Evolutionary conservation across 2,888 invertebrate genomes (phyloP).

Genomic region (Therioaphis trifolii): DNA sequence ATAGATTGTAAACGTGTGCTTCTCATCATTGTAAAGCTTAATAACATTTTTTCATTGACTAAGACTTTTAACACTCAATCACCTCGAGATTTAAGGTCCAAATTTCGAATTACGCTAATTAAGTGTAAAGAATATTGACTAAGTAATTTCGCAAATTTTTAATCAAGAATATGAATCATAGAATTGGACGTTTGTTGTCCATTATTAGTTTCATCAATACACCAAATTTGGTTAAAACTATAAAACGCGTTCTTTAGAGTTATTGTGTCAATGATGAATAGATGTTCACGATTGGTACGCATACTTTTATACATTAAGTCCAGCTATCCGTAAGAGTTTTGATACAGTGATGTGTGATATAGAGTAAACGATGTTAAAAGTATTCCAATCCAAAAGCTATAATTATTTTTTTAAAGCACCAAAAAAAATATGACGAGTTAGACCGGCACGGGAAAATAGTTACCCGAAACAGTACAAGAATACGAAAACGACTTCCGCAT

Average conservation of each 20-base stretch:
- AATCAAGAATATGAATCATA: background rate
- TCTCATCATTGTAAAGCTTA: background rate
- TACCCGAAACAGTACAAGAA: background rate
- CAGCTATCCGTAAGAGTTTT: background rate
- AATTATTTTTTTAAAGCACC: slow-evolving; percentile 10
- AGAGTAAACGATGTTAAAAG: background rate
- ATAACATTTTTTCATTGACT: background rate
- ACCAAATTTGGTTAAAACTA: slow-evolving; percentile 27
- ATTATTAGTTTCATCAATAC: too few relatives aligned
- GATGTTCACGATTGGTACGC: too few relatives aligned
- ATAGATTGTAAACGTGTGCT: background rate
- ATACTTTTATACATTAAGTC: background rate
- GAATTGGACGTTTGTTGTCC: slow-evolving; percentile 11
- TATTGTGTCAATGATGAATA: slow-evolving; percentile 12
- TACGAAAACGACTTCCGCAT: slow-evolving; percentile 9
- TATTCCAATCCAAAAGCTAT: background rate
- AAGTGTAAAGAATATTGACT: background rate
- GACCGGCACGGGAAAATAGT: background rate
- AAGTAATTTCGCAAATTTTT: background rate
- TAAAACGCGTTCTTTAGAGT: slow-evolving; percentile 8
- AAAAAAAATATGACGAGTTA: background rate
- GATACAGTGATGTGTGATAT: background rate
- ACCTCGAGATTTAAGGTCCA: slow-evolving; percentile 25
- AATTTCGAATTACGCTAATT: background rate
- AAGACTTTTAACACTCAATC: background rate